Evolutionary conservation across 2,888 invertebrate genomes (phyloP).

Genomic region (Dasypogon diadema): DNA sequence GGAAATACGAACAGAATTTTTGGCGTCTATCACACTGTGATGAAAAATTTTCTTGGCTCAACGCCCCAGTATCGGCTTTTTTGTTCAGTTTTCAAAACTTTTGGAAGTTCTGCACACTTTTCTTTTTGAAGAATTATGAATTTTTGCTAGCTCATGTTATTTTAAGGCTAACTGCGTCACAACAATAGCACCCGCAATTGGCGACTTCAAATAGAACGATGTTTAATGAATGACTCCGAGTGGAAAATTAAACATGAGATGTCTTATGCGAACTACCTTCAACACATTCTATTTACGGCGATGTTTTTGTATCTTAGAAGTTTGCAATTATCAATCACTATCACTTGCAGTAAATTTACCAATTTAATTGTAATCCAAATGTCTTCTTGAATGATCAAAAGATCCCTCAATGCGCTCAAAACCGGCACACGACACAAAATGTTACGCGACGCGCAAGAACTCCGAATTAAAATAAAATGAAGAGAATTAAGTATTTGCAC

Average conservation of each 20-base stretch:
- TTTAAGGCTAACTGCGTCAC: slow-evolving; percentile 13
- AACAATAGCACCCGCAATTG: background rate
- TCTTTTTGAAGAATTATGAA: slow-evolving; percentile 11
- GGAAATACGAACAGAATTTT: slow-evolving; percentile 40
- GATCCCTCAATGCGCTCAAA: background rate
- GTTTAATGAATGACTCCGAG: no score
- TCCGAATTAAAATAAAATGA: background rate
- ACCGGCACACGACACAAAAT: slow-evolving; percentile 34
- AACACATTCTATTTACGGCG: no score
- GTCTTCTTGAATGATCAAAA: no score
- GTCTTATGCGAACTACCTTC: no score
- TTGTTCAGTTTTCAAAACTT: background rate
- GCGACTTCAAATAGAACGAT: no score
- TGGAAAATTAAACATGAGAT: no score
- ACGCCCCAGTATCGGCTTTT: background rate
- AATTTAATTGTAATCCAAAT: no score
- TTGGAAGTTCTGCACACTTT: slow-evolving; percentile 30
- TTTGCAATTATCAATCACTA: no score
- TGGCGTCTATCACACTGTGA: slow-evolving; percentile 17
- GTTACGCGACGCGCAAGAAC: slow-evolving; percentile 32
- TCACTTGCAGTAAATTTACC: no score
- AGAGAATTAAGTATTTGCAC: no score
- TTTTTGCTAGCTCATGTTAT: slow-evolving; percentile 27
- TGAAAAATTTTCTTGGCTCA: slow-evolving; percentile 31
- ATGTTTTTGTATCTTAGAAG: no score